Conservation (phyloP, 2,113 vertebrate genomes). For the Genyomyrus donnyi region DNA sequence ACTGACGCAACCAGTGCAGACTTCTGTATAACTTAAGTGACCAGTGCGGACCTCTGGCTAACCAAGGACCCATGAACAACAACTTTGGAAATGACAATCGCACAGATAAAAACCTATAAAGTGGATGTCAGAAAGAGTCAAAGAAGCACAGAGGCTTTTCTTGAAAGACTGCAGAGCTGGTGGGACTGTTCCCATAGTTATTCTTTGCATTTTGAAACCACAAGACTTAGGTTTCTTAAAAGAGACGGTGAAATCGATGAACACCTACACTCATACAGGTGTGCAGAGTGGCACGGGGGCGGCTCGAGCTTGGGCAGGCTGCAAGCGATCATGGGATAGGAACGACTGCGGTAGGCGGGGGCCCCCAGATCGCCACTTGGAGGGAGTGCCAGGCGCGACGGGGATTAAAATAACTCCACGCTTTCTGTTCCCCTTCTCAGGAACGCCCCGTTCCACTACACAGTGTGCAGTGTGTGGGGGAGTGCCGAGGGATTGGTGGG, state of each 20-base stretch:
- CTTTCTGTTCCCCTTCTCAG: slow-evolving; percentile 67
- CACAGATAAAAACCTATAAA: not conserved
- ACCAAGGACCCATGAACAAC: not conserved
- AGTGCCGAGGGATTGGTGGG: too few relatives aligned
- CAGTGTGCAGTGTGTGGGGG: not conserved
- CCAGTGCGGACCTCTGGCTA: not conserved
- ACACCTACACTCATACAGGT: not conserved
- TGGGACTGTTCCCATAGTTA: not conserved
- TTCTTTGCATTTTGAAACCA: not conserved
- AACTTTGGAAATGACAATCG: not conserved
- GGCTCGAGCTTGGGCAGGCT: not conserved
- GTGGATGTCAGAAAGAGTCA: not conserved
- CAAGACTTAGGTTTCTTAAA: not conserved
- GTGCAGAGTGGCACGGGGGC: not conserved
- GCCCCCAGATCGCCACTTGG: not conserved
- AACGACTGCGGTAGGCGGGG: not conserved
- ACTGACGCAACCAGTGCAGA: not conserved
- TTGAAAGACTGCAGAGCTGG: not conserved
- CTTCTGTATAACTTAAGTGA: not conserved
- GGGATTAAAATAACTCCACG: slow-evolving; percentile 54
- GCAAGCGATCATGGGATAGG: not conserved
- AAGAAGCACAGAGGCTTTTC: not conserved
- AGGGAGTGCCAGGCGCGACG: slow-evolving; percentile 6
- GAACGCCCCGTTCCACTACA: slow-evolving; percentile 50
- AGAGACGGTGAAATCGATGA: not conserved